These are phyloP conservation scores for Sciurus carolinensis DNA, from an alignment of 2,797 vertebrate genomes.

Conservation along the genomic window DNA sequence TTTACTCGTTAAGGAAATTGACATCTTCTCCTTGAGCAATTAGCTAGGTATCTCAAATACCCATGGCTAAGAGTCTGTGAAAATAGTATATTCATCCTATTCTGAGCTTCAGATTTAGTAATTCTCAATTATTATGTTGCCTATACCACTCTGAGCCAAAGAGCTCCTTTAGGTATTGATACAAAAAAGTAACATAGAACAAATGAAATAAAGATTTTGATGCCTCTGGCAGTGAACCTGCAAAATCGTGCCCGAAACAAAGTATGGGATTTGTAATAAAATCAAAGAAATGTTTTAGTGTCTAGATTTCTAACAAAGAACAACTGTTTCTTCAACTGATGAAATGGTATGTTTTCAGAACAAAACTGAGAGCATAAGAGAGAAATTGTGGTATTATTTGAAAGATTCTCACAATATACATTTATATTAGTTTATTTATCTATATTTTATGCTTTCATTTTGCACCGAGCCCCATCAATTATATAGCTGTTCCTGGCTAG, in stretches of 20 bases:
- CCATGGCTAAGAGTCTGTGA: not conserved
- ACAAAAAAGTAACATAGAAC: not conserved
- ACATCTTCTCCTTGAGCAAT: not conserved
- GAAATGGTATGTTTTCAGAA: not conserved
- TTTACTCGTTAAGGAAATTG: constrained; percentile 1
- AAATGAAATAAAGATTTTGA: not conserved
- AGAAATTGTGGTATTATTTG: not conserved
- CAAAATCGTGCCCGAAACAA: not conserved
- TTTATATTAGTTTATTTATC: not conserved
- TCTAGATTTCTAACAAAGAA: not conserved
- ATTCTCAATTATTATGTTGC: not conserved
- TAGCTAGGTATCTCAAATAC: not conserved
- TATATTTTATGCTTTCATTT: constrained; percentile 36
- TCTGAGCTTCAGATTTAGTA: not conserved
- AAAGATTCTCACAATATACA: not conserved
- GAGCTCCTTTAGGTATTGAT: not conserved
- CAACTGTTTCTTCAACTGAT: not conserved
- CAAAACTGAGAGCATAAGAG: not conserved
- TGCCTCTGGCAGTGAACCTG: not conserved
- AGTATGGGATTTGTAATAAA: not conserved
- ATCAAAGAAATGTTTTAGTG: not conserved
- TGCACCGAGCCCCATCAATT: not conserved
- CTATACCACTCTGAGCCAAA: not conserved
- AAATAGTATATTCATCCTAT: not conserved
- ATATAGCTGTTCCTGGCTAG: not conserved